Evolutionary conservation across 1,140 invertebrate genomes (phyloP).

Genomic region (Bathynomus jamesi): DNA sequence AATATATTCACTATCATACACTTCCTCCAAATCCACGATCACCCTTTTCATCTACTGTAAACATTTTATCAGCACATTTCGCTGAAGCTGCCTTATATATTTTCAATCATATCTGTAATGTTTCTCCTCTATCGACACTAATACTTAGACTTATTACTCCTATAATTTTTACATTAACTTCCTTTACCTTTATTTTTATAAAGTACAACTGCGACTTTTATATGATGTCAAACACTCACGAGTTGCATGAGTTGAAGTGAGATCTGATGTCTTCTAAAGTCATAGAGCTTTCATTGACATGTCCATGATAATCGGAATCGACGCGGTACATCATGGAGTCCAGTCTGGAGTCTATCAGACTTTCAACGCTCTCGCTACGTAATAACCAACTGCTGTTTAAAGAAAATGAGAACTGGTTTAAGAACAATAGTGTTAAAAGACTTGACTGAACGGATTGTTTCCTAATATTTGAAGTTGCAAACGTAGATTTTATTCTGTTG

Average conservation of each 20-base stretch:
- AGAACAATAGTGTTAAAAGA: background rate
- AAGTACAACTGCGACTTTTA: too few species aligned
- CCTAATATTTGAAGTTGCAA: too few species aligned
- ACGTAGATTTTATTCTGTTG: too few species aligned
- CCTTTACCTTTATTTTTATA: background rate
- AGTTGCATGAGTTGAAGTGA: conserved; percentile 64
- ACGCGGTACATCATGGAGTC: conserved; percentile 19
- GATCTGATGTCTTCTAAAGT: conserved; percentile 64
- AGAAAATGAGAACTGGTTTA: background rate
- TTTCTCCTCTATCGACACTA: too few species aligned
- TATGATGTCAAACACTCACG: conserved; percentile 46
- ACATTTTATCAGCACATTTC: too few species aligned
- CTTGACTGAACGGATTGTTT: too few species aligned
- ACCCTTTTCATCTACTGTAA: too few species aligned
- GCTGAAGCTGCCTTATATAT: too few species aligned
- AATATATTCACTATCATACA: too few species aligned
- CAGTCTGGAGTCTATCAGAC: conserved; percentile 13
- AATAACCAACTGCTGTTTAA: conserved; percentile 18
- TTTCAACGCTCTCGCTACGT: conserved; percentile 19
- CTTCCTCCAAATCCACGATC: too few species aligned
- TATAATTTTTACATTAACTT: background rate
- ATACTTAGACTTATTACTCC: background rate
- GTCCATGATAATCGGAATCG: conserved; percentile 6
- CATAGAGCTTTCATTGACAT: conserved; percentile 39
- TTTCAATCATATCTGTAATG: too few species aligned